Evolutionary conservation across 2,797 vertebrate genomes (phyloP), one percentile per base, ranked within the genome.

Genomic region (Urophycis tenuis): DNA sequence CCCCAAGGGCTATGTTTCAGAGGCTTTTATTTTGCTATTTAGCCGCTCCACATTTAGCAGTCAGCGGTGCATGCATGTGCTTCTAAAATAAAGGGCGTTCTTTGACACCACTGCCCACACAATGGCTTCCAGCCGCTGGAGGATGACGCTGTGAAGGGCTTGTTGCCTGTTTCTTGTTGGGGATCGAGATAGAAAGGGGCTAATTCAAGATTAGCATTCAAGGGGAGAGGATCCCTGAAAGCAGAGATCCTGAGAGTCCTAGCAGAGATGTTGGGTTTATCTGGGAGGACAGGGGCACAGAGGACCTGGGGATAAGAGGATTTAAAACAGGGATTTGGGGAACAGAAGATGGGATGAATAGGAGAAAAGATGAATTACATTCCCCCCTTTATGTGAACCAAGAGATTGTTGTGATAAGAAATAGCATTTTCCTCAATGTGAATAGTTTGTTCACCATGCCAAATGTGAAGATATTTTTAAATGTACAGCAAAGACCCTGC

Each of bases 271-370:
- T 34, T 12, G 45, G 72, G 84, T 82, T 88, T 89, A 86, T 85
- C 71, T 34, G 83, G 80, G 82, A 77, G 80, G 79, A 73, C 79
- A 81, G 53, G 9, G 72, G 74, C 81, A 81, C 86, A 77, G 76
- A 79, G 80, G 83, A 86, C 81, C 82, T 78, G 25, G 79, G 74
- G 85, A 83, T 89, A 89, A 89, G 85, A 89, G 86, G 87, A 90
- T 90, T 92, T 88, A 72, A 17, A 81, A 82, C 84, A 82, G 71
- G 89, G 87, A 89, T 91, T 91, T 88, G 77, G 75, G 73, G 83
- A 86, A 86, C 86, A 89, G 88, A 90, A 83, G 85, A 86, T 81
- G 76, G 45, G 78, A 88, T 79, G 79, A 88, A 87, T 86, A 86
- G 85, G 72, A 77, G 72, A 84, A 85, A 84, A 74, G 76, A 72